A percentile compares a stretch with the other conserved stretches of the same genome.
Conservation (phyloP, 2,113 vertebrate genomes). For the Taurulus bubalis region DNA sequence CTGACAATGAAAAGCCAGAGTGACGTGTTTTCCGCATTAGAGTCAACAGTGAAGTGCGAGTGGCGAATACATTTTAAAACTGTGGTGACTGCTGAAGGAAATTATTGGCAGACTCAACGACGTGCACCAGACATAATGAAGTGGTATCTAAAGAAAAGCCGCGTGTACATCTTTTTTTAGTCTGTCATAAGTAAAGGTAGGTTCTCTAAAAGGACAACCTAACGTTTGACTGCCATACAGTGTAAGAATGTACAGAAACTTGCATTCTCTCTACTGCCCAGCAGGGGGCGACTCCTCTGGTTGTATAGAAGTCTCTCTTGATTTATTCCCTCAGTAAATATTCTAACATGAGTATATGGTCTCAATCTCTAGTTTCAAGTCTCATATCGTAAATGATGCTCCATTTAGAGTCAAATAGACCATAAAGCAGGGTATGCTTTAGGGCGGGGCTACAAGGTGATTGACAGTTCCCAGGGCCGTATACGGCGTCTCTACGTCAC, state of each 20-base stretch:
- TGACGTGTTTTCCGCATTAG: neutral
- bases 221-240: neutral
- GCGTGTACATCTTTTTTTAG: neutral
- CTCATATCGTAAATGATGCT: neutral
- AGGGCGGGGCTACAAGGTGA: neutral
- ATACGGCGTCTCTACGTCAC: no score
- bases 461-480: neutral
- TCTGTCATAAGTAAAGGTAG: neutral
- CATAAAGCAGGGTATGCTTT: neutral
- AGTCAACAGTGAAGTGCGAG: neutral
- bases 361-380: no score
- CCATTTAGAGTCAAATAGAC: neutral
- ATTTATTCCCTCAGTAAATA: no score
- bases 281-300: neutral
- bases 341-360: no score
- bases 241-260: neutral
- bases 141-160: neutral
- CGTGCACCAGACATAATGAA: neutral
- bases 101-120: neutral
- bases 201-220: neutral
- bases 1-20: neutral
- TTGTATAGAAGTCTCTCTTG: neutral
- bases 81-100: neutral
- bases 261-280: neutral
- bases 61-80: neutral